These are phyloP conservation scores for Neodiprion lecontei DNA, from an alignment of 1,140 invertebrate genomes.

Conservation along the genomic window DNA sequence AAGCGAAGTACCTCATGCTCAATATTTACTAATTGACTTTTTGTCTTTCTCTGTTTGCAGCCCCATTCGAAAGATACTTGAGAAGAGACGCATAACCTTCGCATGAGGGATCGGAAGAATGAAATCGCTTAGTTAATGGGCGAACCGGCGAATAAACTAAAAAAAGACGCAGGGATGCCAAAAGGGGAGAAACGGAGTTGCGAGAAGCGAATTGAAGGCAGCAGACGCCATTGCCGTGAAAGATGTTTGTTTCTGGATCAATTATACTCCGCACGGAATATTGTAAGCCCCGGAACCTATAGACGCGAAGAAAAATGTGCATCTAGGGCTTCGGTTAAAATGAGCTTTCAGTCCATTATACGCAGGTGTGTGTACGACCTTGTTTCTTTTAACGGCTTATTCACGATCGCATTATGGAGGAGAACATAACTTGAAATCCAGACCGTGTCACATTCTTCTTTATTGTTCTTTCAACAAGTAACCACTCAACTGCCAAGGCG, in stretches of 20 bases:
- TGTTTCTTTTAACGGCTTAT: no score
- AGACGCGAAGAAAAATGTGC: not conserved
- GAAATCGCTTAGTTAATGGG: no score
- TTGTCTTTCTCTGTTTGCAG: not conserved
- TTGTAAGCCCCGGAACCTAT: not conserved
- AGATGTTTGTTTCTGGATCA: conserved; percentile 38
- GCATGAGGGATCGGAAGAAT: no score
- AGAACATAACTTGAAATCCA: no score
- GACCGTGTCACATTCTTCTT: no score
- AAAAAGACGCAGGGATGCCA: no score
- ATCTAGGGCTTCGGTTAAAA: not conserved
- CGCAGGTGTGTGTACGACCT: no score
- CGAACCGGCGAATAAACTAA: no score
- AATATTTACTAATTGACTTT: conserved; percentile 7
- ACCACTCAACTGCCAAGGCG: no score
- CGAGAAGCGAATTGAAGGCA: not conserved
- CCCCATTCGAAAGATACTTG: not conserved
- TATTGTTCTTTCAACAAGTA: no score
- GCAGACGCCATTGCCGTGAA: conserved; percentile 22
- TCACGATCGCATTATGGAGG: no score
- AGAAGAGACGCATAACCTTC: not conserved
- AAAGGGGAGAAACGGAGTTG: not conserved
- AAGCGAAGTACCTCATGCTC: conserved; percentile 8
- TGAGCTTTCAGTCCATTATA: not conserved
- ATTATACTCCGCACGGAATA: conserved; percentile 32